Evolutionary conservation across 2,888 invertebrate genomes (phyloP), one percentile per base, ranked within the genome.

Genomic region (Erebia ligea): DNA sequence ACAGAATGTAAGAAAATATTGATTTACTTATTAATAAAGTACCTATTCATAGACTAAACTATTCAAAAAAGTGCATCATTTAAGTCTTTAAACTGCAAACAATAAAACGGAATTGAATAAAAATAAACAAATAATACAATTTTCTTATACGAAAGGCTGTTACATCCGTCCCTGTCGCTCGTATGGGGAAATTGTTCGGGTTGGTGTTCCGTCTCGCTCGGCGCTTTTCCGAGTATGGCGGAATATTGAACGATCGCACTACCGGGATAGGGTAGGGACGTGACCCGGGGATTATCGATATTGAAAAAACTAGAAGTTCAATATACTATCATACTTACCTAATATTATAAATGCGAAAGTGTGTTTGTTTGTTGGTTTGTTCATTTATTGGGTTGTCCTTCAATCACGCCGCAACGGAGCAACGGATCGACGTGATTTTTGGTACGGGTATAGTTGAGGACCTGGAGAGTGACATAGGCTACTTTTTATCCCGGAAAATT

Each of bases 241-340:
- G 73, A 74, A 74, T 74, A 74, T 74, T 74, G 74, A 74, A 74
- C 74, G 74, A 73, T 74, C 74, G 70, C 65, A 70, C 74, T 74
- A 73, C 74, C 74, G 74, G 74, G 73, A 74, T 71, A 63, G 62
- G 21, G 11, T 67, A 68, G 61, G n/a, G 70, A 52, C n/a, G 73
- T 25, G 68, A 59, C 21, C 4, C 42, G 5, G 15, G 19, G 1
- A 1, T 17, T 25, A 40, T 70, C 70, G 67, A 70, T 67, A 19
- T 62, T 34, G n/a, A n/a, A n/a, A n/a, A n/a, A n/a, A n/a, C n/a
- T n/a, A n/a, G n/a, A n/a, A n/a, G n/a, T n/a, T n/a, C n/a, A n/a
- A n/a, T n/a, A n/a, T n/a, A n/a, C n/a, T n/a, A n/a, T n/a, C n/a
- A n/a, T n/a, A n/a, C n/a, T n/a, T n/a, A n/a, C n/a, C n/a, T n/a